A percentile compares a stretch with the other conserved stretches of the same genome.
These are phyloP conservation scores for Cylindroiulus punctatus DNA, from an alignment of 2,888 invertebrate genomes.

Conservation along the genomic window DNA sequence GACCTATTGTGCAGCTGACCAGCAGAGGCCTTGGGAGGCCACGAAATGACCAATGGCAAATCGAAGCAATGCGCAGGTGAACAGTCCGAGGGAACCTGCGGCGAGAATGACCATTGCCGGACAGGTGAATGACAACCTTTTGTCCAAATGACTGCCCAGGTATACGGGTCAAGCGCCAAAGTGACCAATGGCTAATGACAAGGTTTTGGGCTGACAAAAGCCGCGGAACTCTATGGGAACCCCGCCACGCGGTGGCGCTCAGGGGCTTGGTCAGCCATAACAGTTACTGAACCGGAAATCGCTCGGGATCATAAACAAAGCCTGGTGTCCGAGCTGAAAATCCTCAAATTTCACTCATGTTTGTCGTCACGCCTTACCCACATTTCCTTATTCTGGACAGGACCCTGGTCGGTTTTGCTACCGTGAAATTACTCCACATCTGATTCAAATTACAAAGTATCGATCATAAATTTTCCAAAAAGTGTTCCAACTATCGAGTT, in stretches of 20 bases:
- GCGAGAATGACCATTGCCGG: neutral
- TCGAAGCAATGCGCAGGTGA: neutral
- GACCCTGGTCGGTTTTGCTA: conserved; percentile 2
- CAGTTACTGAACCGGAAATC: conserved; percentile 31
- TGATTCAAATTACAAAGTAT: neutral
- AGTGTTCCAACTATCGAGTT: neutral
- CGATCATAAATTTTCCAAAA: neutral
- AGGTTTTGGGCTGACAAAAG: neutral
- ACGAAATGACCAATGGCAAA: neutral
- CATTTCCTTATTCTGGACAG: neutral
- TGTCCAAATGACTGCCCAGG: neutral
- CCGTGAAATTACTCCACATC: neutral
- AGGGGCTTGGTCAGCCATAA: neutral
- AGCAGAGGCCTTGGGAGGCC: neutral
- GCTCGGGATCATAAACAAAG: neutral
- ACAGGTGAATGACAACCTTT: neutral
- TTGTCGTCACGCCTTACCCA: conserved; percentile 42
- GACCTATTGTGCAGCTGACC: conserved; percentile 12
- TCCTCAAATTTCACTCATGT: neutral
- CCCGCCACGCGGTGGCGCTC: conserved; percentile 38
- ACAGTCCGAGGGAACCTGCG: neutral
- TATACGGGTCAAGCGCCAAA: neutral
- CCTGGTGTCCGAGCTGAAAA: neutral
- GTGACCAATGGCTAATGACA: conserved; percentile 12
- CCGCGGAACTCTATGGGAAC: neutral